A percentile compares a stretch with the other conserved stretches of the same genome.
phyloP scores from a whole-genome alignment of 2,888 invertebrate genomes.

The Mactromeris polynyma region DNA sequence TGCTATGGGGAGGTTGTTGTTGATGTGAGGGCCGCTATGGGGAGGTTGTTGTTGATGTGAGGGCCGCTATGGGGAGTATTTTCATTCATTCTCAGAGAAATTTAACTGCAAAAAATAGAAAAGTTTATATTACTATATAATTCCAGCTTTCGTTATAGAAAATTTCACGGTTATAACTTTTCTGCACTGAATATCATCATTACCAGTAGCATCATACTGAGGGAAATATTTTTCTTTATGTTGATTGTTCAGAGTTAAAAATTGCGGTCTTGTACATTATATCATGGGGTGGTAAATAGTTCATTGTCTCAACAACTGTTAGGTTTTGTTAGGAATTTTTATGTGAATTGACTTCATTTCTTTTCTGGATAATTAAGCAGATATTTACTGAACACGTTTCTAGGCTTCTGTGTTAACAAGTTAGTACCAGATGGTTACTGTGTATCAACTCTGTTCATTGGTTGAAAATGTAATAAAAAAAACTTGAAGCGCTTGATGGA shows the following conservation, averaged over 20 bases:
- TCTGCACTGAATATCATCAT: neutral
- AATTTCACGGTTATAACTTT: neutral
- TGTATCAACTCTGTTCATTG: neutral
- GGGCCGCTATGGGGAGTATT: neutral
- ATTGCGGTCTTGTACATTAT: neutral
- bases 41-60: no score
- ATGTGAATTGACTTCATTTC: slow-evolving; percentile 4
- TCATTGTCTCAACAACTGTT: slow-evolving; percentile 14
- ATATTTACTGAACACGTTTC: neutral
- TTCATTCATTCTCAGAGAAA: neutral
- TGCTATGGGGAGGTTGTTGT: no score
- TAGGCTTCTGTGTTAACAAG: neutral
- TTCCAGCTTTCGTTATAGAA: neutral
- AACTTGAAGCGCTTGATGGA: neutral
- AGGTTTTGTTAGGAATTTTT: neutral
- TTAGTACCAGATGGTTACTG: neutral
- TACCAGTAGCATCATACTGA: neutral
- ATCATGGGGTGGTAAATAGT: neutral
- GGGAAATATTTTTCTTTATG: neutral
- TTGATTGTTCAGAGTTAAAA: neutral
- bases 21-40: no score
- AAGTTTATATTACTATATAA: neutral
- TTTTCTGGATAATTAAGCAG: slow-evolving; percentile 9
- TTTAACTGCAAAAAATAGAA: neutral
- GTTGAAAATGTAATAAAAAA: neutral